Base-by-base conservation (phyloP, 1,140 invertebrate genomes). In the Hylyphantes graminicola region DNA sequence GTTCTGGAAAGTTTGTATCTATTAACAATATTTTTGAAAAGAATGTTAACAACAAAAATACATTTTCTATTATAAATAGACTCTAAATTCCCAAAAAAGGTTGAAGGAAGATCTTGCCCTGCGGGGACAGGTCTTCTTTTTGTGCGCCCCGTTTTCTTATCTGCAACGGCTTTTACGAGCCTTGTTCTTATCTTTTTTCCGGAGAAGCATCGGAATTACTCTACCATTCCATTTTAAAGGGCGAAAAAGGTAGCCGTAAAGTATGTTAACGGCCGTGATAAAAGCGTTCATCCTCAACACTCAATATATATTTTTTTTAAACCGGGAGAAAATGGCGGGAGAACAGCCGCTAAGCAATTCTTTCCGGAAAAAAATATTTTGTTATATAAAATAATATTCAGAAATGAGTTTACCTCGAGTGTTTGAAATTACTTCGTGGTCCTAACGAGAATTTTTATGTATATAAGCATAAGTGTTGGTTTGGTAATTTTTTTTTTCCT, bases 181-280 rank as follows among this genome's bases (percentile, higher is more conserved):
- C 19, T 50, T 54, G 74, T 48, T 59, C 74, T 76, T 76, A 76
- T 76, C 74, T 76, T 2, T 48, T 21, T 76, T 76, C 35, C 74
- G 35, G 74, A 59, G 59, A 21, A 59, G 48, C 48, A 13, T 12
- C 59, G 48, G 53, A 76, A 76, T 64, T 61, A 76, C 74, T 76
- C 55, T 19, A 51, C 74, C 74, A 61, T 76, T 76, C 74, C 59
- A 64, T 64, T 76, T 76, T 76, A 76, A 76, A 17, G 74, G 74
- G n/a, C 74, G 12, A 76, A 76, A 76, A 76, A 63, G 74, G 74
- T 76, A 76, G 74, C 74, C 21, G 74, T 76, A 76, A 76, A 76
- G 64, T 64, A 64, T 76, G 74, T 76, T 76, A 76, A 76, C 74
- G 55, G 74, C 59, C 59, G 12, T 50, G 59, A 76, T 76, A 76